phyloP scores from a whole-genome alignment of 2,113 vertebrate species.

The Salvelinus alpinus region DNA sequence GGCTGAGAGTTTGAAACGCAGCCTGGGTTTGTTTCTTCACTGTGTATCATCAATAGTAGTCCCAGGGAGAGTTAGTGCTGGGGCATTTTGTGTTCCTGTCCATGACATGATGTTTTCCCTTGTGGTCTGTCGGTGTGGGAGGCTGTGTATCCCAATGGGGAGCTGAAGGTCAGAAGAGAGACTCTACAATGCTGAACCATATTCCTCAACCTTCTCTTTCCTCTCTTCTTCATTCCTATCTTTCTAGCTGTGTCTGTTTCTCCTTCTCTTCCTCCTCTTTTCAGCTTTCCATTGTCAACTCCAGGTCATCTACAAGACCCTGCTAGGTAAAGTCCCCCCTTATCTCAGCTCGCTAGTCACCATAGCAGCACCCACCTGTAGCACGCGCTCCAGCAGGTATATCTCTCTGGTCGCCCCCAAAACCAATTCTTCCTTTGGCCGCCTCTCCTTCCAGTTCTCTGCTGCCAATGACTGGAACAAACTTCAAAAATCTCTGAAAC shows the following conservation, averaged over 20 bases:
- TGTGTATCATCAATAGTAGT: slow-evolving; percentile 70
- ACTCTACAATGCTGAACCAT: not conserved
- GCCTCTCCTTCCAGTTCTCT: too few relatives aligned
- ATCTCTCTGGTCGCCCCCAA: too few relatives aligned
- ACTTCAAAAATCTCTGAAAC: too few relatives aligned
- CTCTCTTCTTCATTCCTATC: slow-evolving; percentile 15
- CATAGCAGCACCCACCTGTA: too few relatives aligned
- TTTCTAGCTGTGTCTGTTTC: not conserved
- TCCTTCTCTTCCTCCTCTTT: not conserved
- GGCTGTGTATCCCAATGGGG: slow-evolving; percentile 15
- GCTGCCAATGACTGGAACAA: too few relatives aligned
- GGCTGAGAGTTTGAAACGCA: too few relatives aligned
- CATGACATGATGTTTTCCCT: slow-evolving; percentile 61
- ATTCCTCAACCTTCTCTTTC: slow-evolving; percentile 47
- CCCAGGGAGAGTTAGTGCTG: slow-evolving; percentile 62
- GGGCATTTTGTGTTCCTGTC: slow-evolving; percentile 62
- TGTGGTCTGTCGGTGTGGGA: slow-evolving; percentile 43
- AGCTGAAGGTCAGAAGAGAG: slow-evolving; percentile 27
- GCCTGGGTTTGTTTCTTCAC: slow-evolving; percentile 59
- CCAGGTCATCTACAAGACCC: too few relatives aligned
- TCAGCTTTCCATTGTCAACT: not conserved
- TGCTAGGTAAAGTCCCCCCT: too few relatives aligned
- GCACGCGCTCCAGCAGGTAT: too few relatives aligned
- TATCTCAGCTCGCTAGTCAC: too few relatives aligned
- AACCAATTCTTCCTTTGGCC: too few relatives aligned